phyloP scores from a whole-genome alignment of 2,797 vertebrate species.

The Malurus leucopterus region DNA sequence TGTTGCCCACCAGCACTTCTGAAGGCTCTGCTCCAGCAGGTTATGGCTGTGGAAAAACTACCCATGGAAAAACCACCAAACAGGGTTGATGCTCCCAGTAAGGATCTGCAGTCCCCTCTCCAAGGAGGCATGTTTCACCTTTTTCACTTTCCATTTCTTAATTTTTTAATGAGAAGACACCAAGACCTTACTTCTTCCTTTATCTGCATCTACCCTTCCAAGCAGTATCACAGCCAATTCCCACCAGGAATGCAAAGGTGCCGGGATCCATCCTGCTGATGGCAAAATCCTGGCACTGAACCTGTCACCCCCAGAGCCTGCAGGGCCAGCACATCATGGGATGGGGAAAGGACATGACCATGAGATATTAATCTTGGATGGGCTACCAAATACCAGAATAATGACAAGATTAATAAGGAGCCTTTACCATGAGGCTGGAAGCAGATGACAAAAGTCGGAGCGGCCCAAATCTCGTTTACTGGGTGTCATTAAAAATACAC shows the following conservation, averaged over 20 bases:
- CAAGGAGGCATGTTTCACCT: neutral
- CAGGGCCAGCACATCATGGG: neutral
- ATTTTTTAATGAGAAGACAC: neutral
- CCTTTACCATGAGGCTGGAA: neutral
- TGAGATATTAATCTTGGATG: neutral
- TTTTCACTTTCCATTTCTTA: neutral
- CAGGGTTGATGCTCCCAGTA: neutral
- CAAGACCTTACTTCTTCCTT: neutral
- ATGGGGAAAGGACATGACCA: neutral
- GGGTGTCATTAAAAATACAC: neutral
- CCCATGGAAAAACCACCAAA: accelerated
- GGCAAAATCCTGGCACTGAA: neutral
- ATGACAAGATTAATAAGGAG: neutral
- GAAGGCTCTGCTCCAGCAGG: neutral
- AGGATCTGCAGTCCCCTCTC: neutral
- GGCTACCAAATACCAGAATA: neutral
- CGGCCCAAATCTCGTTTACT: neutral
- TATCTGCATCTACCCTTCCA: neutral
- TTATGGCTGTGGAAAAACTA: accelerated
- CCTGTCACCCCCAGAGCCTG: neutral
- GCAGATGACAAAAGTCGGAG: neutral
- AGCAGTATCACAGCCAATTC: neutral
- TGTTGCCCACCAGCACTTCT: accelerated
- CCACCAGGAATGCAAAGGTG: neutral
- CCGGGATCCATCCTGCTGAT: neutral